Base-by-base conservation (phyloP, 1,140 invertebrate species). In the Atopsyche davidsoni region DNA sequence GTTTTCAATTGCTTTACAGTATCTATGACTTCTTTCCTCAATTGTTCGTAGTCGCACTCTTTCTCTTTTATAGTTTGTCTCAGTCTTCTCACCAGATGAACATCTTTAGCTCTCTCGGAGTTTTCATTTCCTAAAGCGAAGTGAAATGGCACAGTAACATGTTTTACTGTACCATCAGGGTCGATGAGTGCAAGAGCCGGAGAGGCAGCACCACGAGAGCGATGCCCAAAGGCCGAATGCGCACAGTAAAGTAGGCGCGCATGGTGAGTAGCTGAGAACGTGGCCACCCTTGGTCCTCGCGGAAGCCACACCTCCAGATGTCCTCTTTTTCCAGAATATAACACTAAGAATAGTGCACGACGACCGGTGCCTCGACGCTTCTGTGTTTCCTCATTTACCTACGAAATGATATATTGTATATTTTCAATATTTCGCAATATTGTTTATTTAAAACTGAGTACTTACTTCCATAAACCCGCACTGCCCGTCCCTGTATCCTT, bases 401-500 rank as follows among this genome's bases (percentile, higher is more conserved):
- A 60, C 17, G 16, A 52, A 51, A 22, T 14, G 2, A 46, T 14
- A 46, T 9, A 36, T 7, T 22, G 42, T 10, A 4, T 16, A 46
- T 7, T 28, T 28, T 28, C 6, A 28, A n/a, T 28, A 7, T 28
- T 28, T 28, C 25, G 25, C n/a, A 28, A n/a, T 28, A 28, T 28
- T 7, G 25, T 7, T 28, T 28, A 28, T 7, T 28, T 47, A 52
- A 16, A 45, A 41, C 16, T 35, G 35, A 23, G 36, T 36, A 50
- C 1, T 64, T 24, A 86, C 85, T 71, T 89, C 82, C 31, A 96
- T 72, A 82, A 94, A 98, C 4, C 85, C 86, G 70, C 87, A 92
- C 63, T 96, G 89, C 6, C 93, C 92, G 70, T 96, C 88, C 48
- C 93, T 75, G 65, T 95, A 97, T 7, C 92, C 94, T 76, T 96